Evolutionary conservation across 1,140 invertebrate species (phyloP), one percentile per base, ranked within the genome.

Genomic region (Hylaeus anthracinus): DNA sequence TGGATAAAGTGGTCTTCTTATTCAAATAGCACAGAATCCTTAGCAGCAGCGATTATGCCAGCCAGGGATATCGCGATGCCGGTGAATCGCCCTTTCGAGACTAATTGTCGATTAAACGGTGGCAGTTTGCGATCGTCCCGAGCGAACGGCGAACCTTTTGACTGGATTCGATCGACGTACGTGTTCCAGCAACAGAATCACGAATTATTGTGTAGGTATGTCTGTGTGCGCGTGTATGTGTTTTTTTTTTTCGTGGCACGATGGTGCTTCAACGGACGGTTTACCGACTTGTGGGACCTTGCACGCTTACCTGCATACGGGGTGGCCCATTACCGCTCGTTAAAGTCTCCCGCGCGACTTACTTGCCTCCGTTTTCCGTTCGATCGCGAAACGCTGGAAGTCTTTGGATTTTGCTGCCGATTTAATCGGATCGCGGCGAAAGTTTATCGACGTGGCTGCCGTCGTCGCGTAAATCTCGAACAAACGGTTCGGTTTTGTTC

Each of bases 271-370:
- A 86, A 86, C 84, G 80, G 76, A 86, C 84, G 26, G 77, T 77
- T 79, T 67, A 65, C 82, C 73, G 73, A 58, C 73, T 70, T 65
- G 77, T 69, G 74, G 73, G 78, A 81, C 71, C 55, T 58, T 69
- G 84, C 74, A 74, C 81, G 69, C 77, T 69, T 82, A 71, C 85
- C 72, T 85, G 85, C 83, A 85, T 85, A 87, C 72, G 78, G 85
- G 85, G 83, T 86, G 86, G 79, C 81, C 72, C 67, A 79, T 86
- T 86, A 80, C 45, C 56, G 64, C 61, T 76, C 82, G 72, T 84
- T 79, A 73, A 83, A 77, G 37, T 81, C 71, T 84, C 72, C 79
- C 67, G 72, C 79, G 61, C 80, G 71, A 71, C 53, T 26, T 61
- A 72, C 45, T 39, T 71, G 61, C 55, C 51, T 9, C 37, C 64